Evolutionary conservation across 2,888 invertebrate species (phyloP), one percentile per base, ranked within the genome.

Genomic region (Synergus itoensis): DNA sequence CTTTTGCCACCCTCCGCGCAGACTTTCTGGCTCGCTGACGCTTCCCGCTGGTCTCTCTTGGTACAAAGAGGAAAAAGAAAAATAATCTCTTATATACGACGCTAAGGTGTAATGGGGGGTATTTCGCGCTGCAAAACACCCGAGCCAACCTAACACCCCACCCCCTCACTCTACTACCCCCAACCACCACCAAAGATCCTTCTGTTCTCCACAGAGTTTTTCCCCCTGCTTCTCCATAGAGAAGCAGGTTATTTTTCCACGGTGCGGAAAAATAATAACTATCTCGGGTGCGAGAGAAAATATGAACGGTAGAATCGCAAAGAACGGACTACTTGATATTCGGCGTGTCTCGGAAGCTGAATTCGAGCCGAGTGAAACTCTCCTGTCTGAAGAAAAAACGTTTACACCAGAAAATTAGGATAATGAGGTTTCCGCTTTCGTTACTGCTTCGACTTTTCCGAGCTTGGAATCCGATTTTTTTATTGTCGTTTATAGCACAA

Each of bases 111-210:
- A 90, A 91, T 90, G 90, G 90, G 90, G 89, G 89, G 88, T 89
- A 91, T 90, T 90, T 90, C 89, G 90, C 89, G 88, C 88, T 90
- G 90, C 89, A 90, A 91, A 90, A 91, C 89, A 91, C 87, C 87
- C 87, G 85, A 86, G 82, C 86, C 83, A 79, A 82, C 81, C 80
- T 77, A 78, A 79, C 78, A 76, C 82, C 81, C 28, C 28, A 28
- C 81, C 83, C 86, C 85, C 82, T 79, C 84, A 82, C 77, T 79
- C 80, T 83, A 16, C 77, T 77, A 82, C 83, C 8, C n/a, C n/a
- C 53, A n/a, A n/a, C 28, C 28, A 28, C 28, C 53, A 7, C 8
- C 60, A 36, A 28, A 73, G 43, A 73, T 53, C 36, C 53, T 69
- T 48, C 45, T 48, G 69, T 53, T 73, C 43, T 53, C 36, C 9